Percentiles rank a stretch among this genome's conserved stretches.
Evolutionary conservation across 2,888 invertebrate species (phyloP).

Genomic region (Leptura quadrifasciata): DNA sequence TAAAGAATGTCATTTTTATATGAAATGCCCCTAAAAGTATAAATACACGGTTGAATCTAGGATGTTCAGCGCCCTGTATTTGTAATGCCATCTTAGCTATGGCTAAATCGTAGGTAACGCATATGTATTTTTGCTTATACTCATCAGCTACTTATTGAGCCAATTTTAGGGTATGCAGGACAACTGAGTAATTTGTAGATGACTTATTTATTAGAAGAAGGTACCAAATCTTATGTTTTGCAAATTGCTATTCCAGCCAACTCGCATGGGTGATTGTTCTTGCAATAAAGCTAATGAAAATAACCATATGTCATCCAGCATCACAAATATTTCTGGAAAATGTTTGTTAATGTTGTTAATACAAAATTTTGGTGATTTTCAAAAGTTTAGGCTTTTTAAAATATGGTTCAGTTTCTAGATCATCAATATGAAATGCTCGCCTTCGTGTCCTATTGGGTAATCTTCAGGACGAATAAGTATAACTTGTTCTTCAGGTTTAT

Average conservation of each 20-base stretch:
- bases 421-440: too few species aligned
- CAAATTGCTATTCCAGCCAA: not conserved
- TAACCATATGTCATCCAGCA: not conserved
- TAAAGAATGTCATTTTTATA: constrained; percentile 55
- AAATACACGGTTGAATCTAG: constrained; percentile 63
- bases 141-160: constrained; percentile 22
- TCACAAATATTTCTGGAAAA: constrained; percentile 8
- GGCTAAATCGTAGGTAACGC: constrained; percentile 32
- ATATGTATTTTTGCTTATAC: constrained; percentile 15
- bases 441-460: too few species aligned
- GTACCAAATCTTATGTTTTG: constrained; percentile 56
- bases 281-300: constrained; percentile 6
- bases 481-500: too few species aligned
- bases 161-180: constrained; percentile 20
- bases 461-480: too few species aligned
- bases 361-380: constrained; percentile 3
- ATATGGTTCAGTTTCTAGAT: too few species aligned
- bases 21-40: constrained; percentile 66
- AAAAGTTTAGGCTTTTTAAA: constrained; percentile 9
- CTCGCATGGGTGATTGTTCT: too few species aligned
- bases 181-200: constrained; percentile 59
- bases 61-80: constrained; percentile 57
- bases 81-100: constrained; percentile 59
- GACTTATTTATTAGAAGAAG: constrained; percentile 64
- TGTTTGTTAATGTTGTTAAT: constrained; percentile 6